Evolutionary conservation across 1,140 invertebrate species (phyloP).

Genomic region (Cylas formicarius): DNA sequence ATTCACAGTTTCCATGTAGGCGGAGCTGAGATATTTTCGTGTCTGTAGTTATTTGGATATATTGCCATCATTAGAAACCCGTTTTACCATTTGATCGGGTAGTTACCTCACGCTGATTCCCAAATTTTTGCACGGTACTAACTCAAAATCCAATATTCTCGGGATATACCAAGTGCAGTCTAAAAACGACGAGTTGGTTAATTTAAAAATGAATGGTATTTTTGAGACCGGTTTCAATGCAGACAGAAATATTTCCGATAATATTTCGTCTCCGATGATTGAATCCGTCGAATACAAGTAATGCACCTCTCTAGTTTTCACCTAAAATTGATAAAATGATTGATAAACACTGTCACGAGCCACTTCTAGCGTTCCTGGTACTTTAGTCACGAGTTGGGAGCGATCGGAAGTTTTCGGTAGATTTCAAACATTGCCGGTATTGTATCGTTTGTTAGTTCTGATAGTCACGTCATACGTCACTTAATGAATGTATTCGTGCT

Average conservation of each 20-base stretch:
- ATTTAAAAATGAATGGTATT: slow-evolving; percentile 48
- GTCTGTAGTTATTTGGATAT: slow-evolving; percentile 44
- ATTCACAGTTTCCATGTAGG: no score
- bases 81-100: neutral
- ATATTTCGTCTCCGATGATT: slow-evolving; percentile 48
- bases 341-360: no score
- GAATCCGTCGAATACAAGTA: slow-evolving; percentile 27
- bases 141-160: slow-evolving; percentile 42
- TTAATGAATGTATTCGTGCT: no score
- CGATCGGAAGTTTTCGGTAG: no score
- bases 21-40: no score
- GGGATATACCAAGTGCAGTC: slow-evolving; percentile 52
- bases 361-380: no score
- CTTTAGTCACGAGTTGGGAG: no score
- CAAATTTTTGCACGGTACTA: slow-evolving; percentile 50
- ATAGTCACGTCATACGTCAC: no score
- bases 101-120: slow-evolving; percentile 49
- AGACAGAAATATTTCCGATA: slow-evolving; percentile 52
- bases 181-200: slow-evolving; percentile 48
- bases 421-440: no score
- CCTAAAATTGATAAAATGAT: no score
- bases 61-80: no score
- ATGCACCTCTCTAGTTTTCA: slow-evolving; percentile 11
- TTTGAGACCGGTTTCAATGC: slow-evolving; percentile 49
- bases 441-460: no score